Base-by-base conservation (phyloP, 2,113 vertebrate genomes). In the Ammospiza caudacuta region DNA sequence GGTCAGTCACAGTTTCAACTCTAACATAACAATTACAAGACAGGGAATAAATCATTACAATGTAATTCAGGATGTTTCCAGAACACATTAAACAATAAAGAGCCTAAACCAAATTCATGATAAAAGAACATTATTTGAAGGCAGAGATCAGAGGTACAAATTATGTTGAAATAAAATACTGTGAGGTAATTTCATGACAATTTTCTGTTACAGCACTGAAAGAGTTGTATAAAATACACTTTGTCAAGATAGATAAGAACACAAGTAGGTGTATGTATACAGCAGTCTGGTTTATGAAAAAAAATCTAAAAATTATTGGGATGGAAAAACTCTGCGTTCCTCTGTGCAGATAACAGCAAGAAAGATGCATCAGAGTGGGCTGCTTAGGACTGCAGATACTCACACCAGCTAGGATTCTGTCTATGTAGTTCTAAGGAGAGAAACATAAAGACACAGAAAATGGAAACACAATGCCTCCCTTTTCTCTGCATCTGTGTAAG, bases 21-120 rank as follows among this genome's bases (percentile, higher is more conserved):
- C 58, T 81, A 96, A 92, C 28, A 24, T 44, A 90, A 77, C 15
- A 75, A 57, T 90, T 83, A 89, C 37, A 80, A 77, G 75, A 93
- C 6, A 93, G 54, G 82, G 86, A 96, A 58, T 67, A 75, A 97
- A 86, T 37, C 55, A 92, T 87, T 75, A 74, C 20, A 92, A 47
- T 81, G 78, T 63, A 95, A 95, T 87, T 66, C 23, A 66, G n/a
- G 61, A 63, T 51, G 16, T 86, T 96, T 97, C 92, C 94, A 89
- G 90, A 88, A 46, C 15, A 33, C 6, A 46, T 27, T 74, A 58
- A 76, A 76, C 46, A 66, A 63, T 70, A 94, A 70, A 83, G 22
- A 73, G 52, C 7, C 14, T 73, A 76, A 92, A 85, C 3, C 14
- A 67, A 88, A 92, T 62, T 88, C 12, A 46, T 90, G 80, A 58